Percentiles rank a stretch among this genome's conserved stretches.
These are phyloP conservation scores for Drosophila ananassae DNA, from an alignment of 1,140 invertebrate genomes.

Conservation along the genomic window DNA sequence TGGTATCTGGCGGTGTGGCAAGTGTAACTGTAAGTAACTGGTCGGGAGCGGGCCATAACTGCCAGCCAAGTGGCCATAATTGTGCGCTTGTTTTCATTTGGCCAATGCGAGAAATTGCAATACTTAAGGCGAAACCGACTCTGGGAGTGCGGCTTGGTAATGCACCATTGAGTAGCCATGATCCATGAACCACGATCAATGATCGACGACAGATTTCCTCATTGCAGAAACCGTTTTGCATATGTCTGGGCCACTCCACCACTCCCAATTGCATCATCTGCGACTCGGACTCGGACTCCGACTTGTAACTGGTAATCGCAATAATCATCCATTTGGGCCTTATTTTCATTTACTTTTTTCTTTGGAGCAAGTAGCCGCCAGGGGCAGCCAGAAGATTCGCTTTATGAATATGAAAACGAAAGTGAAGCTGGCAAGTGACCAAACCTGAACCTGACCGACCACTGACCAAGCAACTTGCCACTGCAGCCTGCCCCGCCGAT, in stretches of 20 bases:
- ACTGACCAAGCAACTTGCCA: slow-evolving; percentile 34
- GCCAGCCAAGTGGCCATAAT: slow-evolving; percentile 72
- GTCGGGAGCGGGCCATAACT: slow-evolving; percentile 49
- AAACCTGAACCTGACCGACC: slow-evolving; percentile 38
- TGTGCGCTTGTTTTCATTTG: slow-evolving; percentile 68
- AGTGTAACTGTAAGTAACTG: slow-evolving; percentile 55
- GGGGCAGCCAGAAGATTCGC: slow-evolving; percentile 41
- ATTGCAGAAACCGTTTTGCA: slow-evolving; percentile 44
- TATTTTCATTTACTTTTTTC: neutral
- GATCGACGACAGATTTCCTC: slow-evolving; percentile 64
- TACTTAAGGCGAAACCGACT: slow-evolving; percentile 47
- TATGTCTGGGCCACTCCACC: slow-evolving; percentile 8
- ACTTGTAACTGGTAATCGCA: slow-evolving; percentile 12
- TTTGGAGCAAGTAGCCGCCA: neutral
- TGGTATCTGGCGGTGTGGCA: slow-evolving; percentile 27
- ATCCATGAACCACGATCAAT: slow-evolving; percentile 48
- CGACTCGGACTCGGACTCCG: too few species aligned
- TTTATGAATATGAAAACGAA: slow-evolving; percentile 56
- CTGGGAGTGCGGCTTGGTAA: slow-evolving; percentile 16
- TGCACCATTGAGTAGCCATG: slow-evolving; percentile 46
- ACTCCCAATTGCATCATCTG: slow-evolving; percentile 48
- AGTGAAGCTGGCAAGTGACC: slow-evolving; percentile 58
- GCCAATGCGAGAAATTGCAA: slow-evolving; percentile 70
- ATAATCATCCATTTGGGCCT: slow-evolving; percentile 1
- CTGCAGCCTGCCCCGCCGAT: slow-evolving; percentile 36